These are phyloP conservation scores for Porites australiensis DNA, from an alignment of 64 coral and sea anemone genomes.

Conservation along the genomic window DNA sequence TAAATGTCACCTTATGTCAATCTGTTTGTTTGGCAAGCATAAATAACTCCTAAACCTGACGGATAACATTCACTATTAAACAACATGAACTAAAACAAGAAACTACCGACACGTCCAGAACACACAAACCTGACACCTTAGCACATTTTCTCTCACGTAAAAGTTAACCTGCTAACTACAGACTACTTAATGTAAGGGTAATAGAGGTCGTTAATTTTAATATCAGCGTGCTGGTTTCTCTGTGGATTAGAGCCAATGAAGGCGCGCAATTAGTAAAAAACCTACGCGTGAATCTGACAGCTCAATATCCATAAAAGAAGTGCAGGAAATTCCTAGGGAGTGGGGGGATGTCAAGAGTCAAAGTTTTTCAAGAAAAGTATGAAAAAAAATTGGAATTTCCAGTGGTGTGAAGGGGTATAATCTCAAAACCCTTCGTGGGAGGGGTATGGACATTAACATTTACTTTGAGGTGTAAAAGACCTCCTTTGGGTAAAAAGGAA, in stretches of 20 bases:
- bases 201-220: not conserved
- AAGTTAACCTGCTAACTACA: constrained; percentile 17
- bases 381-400: too few species aligned
- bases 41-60: constrained; percentile 9
- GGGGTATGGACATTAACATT: too few species aligned
- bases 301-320: not conserved
- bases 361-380: too few species aligned
- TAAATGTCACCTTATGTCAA: constrained; percentile 5
- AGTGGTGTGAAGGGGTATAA: too few species aligned
- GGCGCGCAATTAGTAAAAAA: not conserved
- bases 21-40: constrained; percentile 10
- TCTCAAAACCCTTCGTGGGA: too few species aligned
- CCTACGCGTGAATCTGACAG: not conserved
- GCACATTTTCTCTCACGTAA: constrained; percentile 5
- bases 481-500: not conserved
- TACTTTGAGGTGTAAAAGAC: not conserved
- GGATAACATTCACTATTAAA: constrained; percentile 22
- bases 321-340: not conserved
- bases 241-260: constrained; percentile 4
- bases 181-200: not conserved
- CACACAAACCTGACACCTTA: constrained; percentile 17
- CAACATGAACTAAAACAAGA: constrained; percentile 33
- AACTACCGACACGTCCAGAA: constrained; percentile 2
- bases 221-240: not conserved
- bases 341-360: too few species aligned